A percentile compares a stretch with the other conserved stretches of the same genome.
Conservation (phyloP, 1,140 invertebrate genomes). For the Cydia strobilella region DNA sequence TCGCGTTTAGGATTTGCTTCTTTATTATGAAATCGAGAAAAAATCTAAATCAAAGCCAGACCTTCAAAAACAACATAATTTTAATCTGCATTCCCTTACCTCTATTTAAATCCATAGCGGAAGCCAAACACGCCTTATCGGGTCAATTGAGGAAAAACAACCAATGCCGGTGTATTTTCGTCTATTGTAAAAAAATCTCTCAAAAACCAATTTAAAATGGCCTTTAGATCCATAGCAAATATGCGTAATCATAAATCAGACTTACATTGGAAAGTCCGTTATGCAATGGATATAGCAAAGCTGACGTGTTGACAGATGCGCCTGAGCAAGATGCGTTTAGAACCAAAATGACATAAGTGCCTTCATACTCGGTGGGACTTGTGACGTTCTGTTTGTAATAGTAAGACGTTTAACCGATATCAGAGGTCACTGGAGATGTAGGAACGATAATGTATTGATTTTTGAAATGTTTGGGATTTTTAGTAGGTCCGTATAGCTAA, state of each 20-base stretch:
- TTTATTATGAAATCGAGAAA: neutral
- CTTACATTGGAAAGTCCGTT: constrained; percentile 8
- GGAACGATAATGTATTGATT: constrained; percentile 26
- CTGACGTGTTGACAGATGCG: constrained; percentile 58
- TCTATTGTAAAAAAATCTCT: neutral
- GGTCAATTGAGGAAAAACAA: neutral
- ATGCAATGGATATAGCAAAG: constrained; percentile 2
- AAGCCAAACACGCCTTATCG: constrained; percentile 28
- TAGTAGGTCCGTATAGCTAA: neutral
- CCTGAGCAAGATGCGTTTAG: neutral
- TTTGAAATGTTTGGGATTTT: neutral
- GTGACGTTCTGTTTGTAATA: neutral
- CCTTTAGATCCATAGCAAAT: neutral
- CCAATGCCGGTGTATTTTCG: neutral
- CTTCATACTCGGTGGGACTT: neutral
- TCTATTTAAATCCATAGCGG: constrained; percentile 28
- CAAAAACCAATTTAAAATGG: neutral
- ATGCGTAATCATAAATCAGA: neutral
- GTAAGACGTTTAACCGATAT: constrained; percentile 20
- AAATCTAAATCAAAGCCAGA: neutral
- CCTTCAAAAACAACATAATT: neutral
- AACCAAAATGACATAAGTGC: neutral
- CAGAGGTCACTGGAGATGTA: constrained; percentile 16
- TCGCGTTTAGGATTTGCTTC: too few species aligned
- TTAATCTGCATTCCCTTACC: constrained; percentile 21